These are phyloP conservation scores for Gibbula magus DNA, from an alignment of 2,888 invertebrate species.

Conservation along the genomic window DNA sequence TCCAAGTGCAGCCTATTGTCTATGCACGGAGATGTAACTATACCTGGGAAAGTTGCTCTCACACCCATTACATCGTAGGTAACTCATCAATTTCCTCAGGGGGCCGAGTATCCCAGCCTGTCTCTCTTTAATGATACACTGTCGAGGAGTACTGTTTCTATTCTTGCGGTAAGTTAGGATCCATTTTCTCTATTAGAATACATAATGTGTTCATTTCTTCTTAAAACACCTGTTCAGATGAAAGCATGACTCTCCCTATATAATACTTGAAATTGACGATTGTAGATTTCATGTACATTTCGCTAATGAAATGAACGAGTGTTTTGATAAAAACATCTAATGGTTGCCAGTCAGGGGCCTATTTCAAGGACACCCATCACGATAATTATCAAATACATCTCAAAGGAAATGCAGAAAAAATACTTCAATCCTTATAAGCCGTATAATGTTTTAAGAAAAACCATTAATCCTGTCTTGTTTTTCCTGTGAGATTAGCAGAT, in stretches of 20 bases:
- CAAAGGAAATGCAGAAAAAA: neutral
- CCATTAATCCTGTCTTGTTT: constrained; percentile 10
- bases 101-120: neutral
- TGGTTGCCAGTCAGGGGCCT: neutral
- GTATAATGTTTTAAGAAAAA: constrained; percentile 11
- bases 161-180: neutral
- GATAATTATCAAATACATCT: constrained; percentile 11
- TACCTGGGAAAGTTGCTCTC: neutral
- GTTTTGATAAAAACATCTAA: neutral
- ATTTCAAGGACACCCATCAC: constrained; percentile 7
- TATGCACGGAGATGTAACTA: neutral
- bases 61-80: neutral
- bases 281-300: constrained; percentile 3
- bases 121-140: neutral
- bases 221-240: neutral
- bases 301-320: neutral
- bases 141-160: neutral
- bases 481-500: constrained; percentile 7
- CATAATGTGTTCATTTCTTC: neutral
- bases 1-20: constrained; percentile 18
- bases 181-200: neutral
- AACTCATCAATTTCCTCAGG: constrained; percentile 1
- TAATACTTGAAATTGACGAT: neutral
- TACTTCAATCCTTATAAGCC: constrained; percentile 2
- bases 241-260: neutral